Conservation (phyloP, 1,140 invertebrate genomes). For the Lordiphosa stackelbergi region DNA sequence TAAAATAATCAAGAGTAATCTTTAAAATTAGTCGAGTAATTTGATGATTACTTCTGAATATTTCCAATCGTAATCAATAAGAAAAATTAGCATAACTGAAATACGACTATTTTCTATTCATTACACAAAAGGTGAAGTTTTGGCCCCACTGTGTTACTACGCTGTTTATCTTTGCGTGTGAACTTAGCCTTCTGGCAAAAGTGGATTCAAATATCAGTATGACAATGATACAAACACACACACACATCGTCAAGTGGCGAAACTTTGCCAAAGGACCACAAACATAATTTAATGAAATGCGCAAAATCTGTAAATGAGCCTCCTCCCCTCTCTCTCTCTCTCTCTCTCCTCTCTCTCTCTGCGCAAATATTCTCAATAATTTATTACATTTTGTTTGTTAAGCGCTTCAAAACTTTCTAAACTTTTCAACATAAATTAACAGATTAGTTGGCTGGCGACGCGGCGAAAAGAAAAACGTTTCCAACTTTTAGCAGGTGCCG, state of each 20-base stretch:
- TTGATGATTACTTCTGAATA: too few species aligned
- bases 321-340: not conserved
- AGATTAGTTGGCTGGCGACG: conserved; percentile 58
- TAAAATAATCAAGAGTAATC: too few species aligned
- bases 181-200: conserved; percentile 57
- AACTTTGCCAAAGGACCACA: conserved; percentile 33
- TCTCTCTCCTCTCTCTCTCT: conserved; percentile 10
- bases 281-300: conserved; percentile 65
- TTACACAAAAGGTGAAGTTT: too few species aligned
- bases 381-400: conserved; percentile 72
- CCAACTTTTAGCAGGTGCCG: conserved; percentile 34
- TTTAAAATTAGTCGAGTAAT: too few species aligned
- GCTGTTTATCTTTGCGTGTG: conserved; percentile 68
- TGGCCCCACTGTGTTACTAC: not conserved
- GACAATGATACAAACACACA: conserved; percentile 11
- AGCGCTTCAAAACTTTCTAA: conserved; percentile 60
- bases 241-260: conserved; percentile 19
- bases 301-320: conserved; percentile 27
- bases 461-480: conserved; percentile 13
- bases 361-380: conserved; percentile 68
- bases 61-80: too few species aligned
- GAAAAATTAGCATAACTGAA: too few species aligned
- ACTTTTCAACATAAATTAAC: conserved; percentile 74
- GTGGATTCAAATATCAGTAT: conserved; percentile 45
- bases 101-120: too few species aligned